Conservation (phyloP, 2,888 invertebrate genomes). For the Perizoma affinitatum region DNA sequence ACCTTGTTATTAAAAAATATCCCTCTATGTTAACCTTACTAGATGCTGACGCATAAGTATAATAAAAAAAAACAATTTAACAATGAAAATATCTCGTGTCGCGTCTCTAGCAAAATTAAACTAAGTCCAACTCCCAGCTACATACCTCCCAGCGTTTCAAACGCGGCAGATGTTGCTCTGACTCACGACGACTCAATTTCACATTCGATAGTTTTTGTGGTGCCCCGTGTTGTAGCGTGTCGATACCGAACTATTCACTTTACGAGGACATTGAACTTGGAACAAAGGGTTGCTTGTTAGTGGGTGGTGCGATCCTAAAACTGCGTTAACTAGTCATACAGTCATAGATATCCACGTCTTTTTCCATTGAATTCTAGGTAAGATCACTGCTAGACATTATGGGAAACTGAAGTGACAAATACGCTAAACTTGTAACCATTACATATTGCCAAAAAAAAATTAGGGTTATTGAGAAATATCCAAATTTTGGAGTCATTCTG, state of each 20-base stretch:
- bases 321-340: not conserved
- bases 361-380: not conserved
- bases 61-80: too few relatives aligned
- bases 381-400: not conserved
- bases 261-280: slow-evolving; percentile 53
- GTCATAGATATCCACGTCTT: not conserved
- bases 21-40: too few relatives aligned
- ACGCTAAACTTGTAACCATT: not conserved
- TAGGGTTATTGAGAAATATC: too few relatives aligned
- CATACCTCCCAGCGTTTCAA: slow-evolving; percentile 53
- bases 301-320: slow-evolving; percentile 18
- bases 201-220: slow-evolving; percentile 79
- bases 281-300: slow-evolving; percentile 42
- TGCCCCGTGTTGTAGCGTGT: slow-evolving; percentile 47
- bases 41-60: too few relatives aligned
- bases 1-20: too few relatives aligned
- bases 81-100: too few relatives aligned
- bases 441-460: too few relatives aligned
- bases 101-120: too few relatives aligned
- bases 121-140: slow-evolving; percentile 26
- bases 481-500: too few relatives aligned
- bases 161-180: slow-evolving; percentile 78
- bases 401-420: not conserved
- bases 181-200: slow-evolving; percentile 83
- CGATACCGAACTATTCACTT: slow-evolving; percentile 57